Conservation (phyloP, 1,140 invertebrate genomes). For the Bombus balteatus region DNA sequence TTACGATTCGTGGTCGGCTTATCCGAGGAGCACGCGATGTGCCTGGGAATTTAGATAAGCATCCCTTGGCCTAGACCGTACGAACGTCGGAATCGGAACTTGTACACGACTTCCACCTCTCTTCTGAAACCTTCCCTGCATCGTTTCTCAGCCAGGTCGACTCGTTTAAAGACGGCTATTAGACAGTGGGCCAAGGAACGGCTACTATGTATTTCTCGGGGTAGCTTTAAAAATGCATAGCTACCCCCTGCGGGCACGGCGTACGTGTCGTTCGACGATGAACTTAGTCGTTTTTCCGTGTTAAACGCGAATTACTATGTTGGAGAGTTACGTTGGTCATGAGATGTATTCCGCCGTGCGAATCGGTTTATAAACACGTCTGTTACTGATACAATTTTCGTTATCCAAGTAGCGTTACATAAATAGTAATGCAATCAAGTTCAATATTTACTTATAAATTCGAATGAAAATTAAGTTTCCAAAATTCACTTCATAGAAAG, state of each 20-base stretch:
- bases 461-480: no score
- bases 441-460: no score
- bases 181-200: neutral
- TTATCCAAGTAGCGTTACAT: neutral
- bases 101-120: neutral
- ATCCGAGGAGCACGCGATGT: conserved; percentile 67
- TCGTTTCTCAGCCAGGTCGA: neutral
- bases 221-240: conserved; percentile 5
- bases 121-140: neutral
- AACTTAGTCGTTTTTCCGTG: neutral
- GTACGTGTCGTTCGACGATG: neutral
- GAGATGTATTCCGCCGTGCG: neutral
- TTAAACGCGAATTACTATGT: conserved; percentile 1
- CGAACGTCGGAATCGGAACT: conserved; percentile 34
- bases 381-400: neutral
- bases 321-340: conserved; percentile 41
- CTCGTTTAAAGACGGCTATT: conserved; percentile 42
- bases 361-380: neutral
- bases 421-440: no score
- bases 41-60: conserved; percentile 62
- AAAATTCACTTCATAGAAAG: no score
- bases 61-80: conserved; percentile 60
- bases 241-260: neutral
- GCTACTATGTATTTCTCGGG: conserved; percentile 2
- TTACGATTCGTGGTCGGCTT: conserved; percentile 68